phyloP scores from a whole-genome alignment of 2,113 vertebrate genomes.

The Glaucidium brasilianum region DNA sequence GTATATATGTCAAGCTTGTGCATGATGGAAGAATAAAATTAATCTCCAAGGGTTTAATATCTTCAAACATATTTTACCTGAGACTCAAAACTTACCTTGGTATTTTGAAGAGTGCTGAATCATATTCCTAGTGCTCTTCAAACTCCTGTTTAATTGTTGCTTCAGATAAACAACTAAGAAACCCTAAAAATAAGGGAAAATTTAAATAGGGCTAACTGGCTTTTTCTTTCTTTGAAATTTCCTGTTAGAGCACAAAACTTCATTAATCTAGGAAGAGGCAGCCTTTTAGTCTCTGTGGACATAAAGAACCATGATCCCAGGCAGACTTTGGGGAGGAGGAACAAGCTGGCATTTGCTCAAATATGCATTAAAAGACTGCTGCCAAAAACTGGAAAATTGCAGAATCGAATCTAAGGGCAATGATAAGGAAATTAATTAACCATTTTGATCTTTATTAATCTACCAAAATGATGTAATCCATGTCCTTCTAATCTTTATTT shows the following conservation, averaged over 20 bases:
- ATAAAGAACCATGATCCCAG: background rate
- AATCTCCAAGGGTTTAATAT: background rate
- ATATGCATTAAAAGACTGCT: background rate
- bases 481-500: constrained; percentile 10
- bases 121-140: background rate
- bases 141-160: background rate
- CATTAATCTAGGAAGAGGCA: background rate
- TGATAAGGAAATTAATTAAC: constrained; percentile 24
- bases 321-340: background rate
- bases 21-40: background rate
- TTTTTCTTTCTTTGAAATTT: background rate
- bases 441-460: constrained; percentile 5
- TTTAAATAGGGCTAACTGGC: background rate
- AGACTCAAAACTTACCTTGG: background rate
- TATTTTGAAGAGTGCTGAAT: background rate
- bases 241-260: background rate
- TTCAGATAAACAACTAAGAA: background rate
- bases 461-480: background rate
- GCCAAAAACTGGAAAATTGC: background rate
- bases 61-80: background rate
- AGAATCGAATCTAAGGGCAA: background rate
- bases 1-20: background rate
- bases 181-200: background rate
- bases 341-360: constrained; percentile 31
- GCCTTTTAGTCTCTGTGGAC: background rate